These are phyloP conservation scores for Drosophila littoralis DNA, from an alignment of 1,140 invertebrate species.

Conservation along the genomic window DNA sequence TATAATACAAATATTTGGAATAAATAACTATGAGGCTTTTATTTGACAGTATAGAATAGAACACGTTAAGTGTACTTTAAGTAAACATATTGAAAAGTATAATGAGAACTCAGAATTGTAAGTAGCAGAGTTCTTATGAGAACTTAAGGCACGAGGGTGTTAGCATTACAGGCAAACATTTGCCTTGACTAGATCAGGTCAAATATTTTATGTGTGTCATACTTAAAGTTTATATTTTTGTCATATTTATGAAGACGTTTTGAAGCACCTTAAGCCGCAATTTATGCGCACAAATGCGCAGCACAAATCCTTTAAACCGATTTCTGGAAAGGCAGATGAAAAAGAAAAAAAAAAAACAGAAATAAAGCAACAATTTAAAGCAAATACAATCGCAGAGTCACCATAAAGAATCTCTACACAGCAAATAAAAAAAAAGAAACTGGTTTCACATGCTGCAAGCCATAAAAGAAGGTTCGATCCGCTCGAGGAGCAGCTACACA, in stretches of 20 bases:
- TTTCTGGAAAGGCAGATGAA: constrained; percentile 52
- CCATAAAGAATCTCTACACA: constrained; percentile 78
- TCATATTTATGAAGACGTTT: constrained; percentile 68
- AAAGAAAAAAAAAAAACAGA: constrained; percentile 14
- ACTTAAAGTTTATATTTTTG: neutral
- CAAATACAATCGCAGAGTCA: constrained; percentile 58
- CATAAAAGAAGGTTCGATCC: constrained; percentile 55
- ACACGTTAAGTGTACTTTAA: neutral
- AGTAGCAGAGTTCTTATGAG: too few species aligned
- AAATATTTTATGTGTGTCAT: neutral
- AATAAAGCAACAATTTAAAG: constrained; percentile 49
- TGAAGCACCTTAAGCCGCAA: constrained; percentile 52
- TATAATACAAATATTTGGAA: neutral
- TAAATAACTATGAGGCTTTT: neutral
- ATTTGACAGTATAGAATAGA: neutral
- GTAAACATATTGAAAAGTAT: neutral
- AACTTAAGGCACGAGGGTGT: neutral
- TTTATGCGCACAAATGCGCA: constrained; percentile 60
- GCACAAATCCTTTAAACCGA: constrained; percentile 73
- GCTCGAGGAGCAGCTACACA: constrained; percentile 24
- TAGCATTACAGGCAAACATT: neutral
- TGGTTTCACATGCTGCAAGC: constrained; percentile 49
- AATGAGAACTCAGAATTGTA: too few species aligned
- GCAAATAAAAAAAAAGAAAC: constrained; percentile 18
- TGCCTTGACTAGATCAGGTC: neutral